Base-by-base conservation (phyloP, 2,113 vertebrate species). In the Clarias magur region DNA sequence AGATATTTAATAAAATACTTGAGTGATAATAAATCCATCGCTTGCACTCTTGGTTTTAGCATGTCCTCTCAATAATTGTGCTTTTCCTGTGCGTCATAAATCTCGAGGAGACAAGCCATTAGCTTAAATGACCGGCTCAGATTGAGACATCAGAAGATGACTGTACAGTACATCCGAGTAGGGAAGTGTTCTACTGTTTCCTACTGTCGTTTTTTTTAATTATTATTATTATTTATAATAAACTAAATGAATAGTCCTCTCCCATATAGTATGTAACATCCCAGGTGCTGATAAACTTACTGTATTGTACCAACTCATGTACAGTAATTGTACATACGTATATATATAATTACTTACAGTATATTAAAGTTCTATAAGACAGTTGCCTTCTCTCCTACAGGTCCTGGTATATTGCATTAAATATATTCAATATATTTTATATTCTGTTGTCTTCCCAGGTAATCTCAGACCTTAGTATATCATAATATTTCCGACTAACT, bases 41-140 rank as follows among this genome's bases (percentile, higher is more conserved):
- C 38, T 27, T 17, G 88, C 75, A 80, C 86, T 88, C 67, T 83
- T 17, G 91, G 89, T 87, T 88, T 90, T 92, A 91, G 90, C 92
- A 89, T 92, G 92, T 93, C 90, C 87, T 91, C 91, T 92, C 89
- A 92, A 90, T 94, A 93, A 94, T 93, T 94, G 93, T 93, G 89
- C 90, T 82, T 86, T 90, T 93, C 94, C 92, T 92, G 85, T 87
- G 68, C 6, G 85, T 92, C 91, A 67, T 94, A 93, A 94, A 94
- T 94, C 92, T 94, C 88, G 91, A 90, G 82, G 79, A 85, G 90
- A 93, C 83, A 87, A 88, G 87, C 90, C 91, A 93, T 94, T 94
- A 93, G 89, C 56, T 92, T 90, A 91, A 93, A 93, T 89, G 88
- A 89, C 90, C 92, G 89, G 88, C 91, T 86, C 82, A 85, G 89